Evolutionary conservation across 2,797 vertebrate genomes (phyloP).

Genomic region (Pelochelys cantorii): DNA sequence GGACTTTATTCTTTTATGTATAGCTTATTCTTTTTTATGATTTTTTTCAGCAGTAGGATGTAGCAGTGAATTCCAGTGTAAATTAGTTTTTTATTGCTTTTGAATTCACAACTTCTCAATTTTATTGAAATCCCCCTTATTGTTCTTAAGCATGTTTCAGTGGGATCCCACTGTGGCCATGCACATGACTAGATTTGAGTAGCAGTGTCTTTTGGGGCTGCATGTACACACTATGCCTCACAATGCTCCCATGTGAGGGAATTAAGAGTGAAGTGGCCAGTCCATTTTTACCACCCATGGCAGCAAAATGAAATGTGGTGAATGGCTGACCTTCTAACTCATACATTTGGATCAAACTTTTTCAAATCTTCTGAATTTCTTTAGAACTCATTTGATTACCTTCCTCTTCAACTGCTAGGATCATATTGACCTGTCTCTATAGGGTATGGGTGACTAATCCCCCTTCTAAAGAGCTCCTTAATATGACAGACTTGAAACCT

Average conservation of each 20-base stretch:
- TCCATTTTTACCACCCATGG: background rate
- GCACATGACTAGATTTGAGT: background rate
- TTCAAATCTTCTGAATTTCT: background rate
- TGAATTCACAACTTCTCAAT: background rate
- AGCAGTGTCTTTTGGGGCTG: fast-evolving
- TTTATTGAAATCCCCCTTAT: background rate
- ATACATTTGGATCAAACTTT: background rate
- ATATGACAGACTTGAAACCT: background rate
- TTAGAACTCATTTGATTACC: background rate
- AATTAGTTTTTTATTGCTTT: background rate
- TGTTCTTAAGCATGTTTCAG: background rate
- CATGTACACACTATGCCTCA: background rate
- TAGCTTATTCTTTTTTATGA: background rate
- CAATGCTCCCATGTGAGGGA: background rate
- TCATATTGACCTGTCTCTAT: background rate
- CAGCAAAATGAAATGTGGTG: background rate
- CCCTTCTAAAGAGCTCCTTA: background rate
- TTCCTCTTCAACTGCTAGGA: background rate
- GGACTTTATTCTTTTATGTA: background rate
- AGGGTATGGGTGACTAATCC: background rate
- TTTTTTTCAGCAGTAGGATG: background rate
- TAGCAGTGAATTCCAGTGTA: background rate
- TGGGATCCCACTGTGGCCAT: fast-evolving
- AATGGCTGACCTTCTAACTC: too few species aligned
- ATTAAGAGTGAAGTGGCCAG: background rate